These are phyloP conservation scores for Metaphire vulgaris DNA, from an alignment of 1,140 invertebrate genomes.

Conservation along the genomic window DNA sequence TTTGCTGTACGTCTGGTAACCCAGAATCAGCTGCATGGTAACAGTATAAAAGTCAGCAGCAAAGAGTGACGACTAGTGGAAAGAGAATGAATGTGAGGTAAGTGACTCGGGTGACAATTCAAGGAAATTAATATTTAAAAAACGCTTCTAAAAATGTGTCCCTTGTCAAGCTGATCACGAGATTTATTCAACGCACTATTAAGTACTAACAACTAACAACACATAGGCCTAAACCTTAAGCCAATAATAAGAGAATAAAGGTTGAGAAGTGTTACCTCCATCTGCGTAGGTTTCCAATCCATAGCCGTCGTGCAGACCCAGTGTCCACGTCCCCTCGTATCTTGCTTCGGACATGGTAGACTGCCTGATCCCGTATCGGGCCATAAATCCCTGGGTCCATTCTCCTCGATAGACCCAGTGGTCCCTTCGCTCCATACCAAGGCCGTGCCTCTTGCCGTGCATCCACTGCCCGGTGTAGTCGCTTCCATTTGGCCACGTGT, in stretches of 20 bases:
- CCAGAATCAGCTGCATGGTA: too few species aligned
- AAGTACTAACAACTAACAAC: neutral
- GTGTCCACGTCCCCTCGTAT: constrained; percentile 96
- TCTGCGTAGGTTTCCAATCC: constrained; percentile 96
- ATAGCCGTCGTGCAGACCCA: constrained; percentile 92
- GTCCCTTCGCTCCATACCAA: constrained; percentile 89
- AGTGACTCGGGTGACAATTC: neutral
- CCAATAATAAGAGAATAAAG: neutral
- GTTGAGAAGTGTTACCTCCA: constrained; percentile 63
- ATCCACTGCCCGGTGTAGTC: constrained; percentile 95
- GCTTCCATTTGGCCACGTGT: constrained; percentile 89
- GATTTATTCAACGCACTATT: neutral
- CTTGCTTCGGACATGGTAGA: constrained; percentile 84
- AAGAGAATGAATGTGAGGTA: neutral
- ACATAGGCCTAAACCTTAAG: too few species aligned
- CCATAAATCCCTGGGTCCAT: constrained; percentile 95
- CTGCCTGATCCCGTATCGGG: constrained; percentile 87
- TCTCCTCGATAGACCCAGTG: constrained; percentile 91
- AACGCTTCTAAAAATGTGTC: constrained; percentile 1
- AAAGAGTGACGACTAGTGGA: too few species aligned
- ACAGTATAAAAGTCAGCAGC: too few species aligned
- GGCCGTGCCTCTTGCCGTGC: constrained; percentile 88
- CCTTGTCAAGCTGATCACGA: neutral
- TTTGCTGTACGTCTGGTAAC: too few species aligned
- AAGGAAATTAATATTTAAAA: neutral